Evolutionary conservation across 2,797 vertebrate genomes (phyloP), one percentile per base, ranked within the genome.

Genomic region (Periophthalmus magnuspinnatus): DNA sequence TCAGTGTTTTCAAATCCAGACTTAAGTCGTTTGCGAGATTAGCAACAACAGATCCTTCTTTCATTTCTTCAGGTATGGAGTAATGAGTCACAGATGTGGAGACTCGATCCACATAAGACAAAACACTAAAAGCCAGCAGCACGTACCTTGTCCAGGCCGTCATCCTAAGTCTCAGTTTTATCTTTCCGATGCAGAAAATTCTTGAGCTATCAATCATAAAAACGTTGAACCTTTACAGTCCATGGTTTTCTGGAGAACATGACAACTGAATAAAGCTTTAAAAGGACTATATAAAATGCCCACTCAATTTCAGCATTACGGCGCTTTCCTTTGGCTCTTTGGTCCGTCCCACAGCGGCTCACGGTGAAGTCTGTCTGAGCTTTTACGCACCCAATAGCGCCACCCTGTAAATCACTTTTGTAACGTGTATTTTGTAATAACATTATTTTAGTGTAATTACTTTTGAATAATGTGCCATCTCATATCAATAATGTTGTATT

Each of bases 31-130:
- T 76, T 0, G 88, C 93, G 5, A 95, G 83, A 83, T 95, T 94
- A 0, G 93, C 92, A 59, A 95, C 93, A 24, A 93, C 86, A 7
- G 93, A 93, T 3, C 91, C 93, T 17, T 83, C 80, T 11, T 93
- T 92, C 92, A 92, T 92, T 86, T 95, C 94, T 77, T 95, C 94
- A 0, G 89, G 88, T 73, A 94, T 93, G 5, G 93, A 94, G 78
- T 94, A 94, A 8, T 92, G 85, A 6, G 92, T 93, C 74, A 94
- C 91, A 74, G 88, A 93, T 81, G 89, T 89, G 81, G 86, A 89
- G 57, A 66, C 16, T 21, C 75, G 84, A 87, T 33, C 14, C 41
- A 64, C 8, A 19, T 17, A 64, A 32, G 24, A 38, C 36, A 38
- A 38, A 38, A 38, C 2, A 38, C 6, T 38, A 7, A 38, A 38